Base-by-base conservation (phyloP, 2,888 invertebrate species). In the Metellina segmentata region DNA sequence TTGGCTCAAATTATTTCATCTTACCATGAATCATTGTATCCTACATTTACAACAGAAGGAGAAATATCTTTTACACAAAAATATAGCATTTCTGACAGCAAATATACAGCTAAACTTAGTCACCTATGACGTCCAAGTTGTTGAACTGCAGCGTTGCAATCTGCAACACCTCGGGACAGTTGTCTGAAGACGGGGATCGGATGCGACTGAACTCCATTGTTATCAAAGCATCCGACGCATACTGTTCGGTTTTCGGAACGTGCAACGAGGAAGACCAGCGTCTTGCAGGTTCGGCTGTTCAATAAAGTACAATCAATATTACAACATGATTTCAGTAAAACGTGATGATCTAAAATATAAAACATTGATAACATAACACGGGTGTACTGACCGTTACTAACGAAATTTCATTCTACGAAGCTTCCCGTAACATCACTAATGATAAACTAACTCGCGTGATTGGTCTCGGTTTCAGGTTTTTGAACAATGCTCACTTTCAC, bases 141-240 rank as follows among this genome's bases (percentile, higher is more conserved):
- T 99, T 99, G 94, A 99, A 99, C 94, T 98, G 97, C 94, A 99
- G 97, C 94, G 97, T 98, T 0, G 98, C 97, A 81, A 98, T 96
- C 94, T 97, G 96, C 93, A 96, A 93, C 53, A 95, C 94, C 93
- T 94, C 94, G 48, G 82, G 96, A 93, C 96, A 96, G 16, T 89
- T 82, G 19, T 86, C 88, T 16, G 86, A 72, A 11, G 87, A 79
- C 53, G 82, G 79, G 6, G 85, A 72, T 93, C 95, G 96, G 0
- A 98, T 97, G 79, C 98, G 96, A 72, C 97, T 96, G 34, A 98
- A 96, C 94, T 99, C 98, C 6, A 98, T 96, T 87, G 97, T 97
- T 61, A 96, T 96, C 72, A 96, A 94, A 8, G 95, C 96, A 93
- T 95, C 95, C 1, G 94, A 93, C 93, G 95, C 95, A 52, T 93